These are phyloP conservation scores for Lepidochrysops patricia DNA, from an alignment of 2,888 invertebrate species.

Conservation along the genomic window DNA sequence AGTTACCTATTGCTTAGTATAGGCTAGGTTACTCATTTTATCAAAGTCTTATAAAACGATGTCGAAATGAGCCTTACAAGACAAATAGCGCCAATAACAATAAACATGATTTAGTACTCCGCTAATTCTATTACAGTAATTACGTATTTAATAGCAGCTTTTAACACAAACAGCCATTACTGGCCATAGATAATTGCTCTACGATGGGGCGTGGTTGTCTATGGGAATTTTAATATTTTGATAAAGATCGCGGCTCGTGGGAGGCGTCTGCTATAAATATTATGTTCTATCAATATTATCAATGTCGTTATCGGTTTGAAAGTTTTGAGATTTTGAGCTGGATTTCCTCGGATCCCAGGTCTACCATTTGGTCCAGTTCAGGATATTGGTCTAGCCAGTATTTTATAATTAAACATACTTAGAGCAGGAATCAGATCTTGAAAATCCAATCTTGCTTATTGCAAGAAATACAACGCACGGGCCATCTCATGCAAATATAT, in stretches of 20 bases:
- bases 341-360: too few relatives aligned
- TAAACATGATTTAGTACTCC: not conserved
- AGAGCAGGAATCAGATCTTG: too few relatives aligned
- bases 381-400: too few relatives aligned
- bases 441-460: too few relatives aligned
- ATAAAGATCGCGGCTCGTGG: constrained; percentile 58
- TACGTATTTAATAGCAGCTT: not conserved
- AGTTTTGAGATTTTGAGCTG: not conserved
- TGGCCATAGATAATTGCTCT: constrained; percentile 28
- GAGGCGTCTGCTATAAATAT: constrained; percentile 18
- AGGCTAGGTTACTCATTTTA: too few relatives aligned
- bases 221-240: constrained; percentile 53
- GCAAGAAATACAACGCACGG: too few relatives aligned
- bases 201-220: constrained; percentile 51
- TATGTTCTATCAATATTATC: not conserved
- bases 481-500: too few relatives aligned
- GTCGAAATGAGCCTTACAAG: not conserved
- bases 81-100: not conserved
- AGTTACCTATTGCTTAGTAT: too few relatives aligned
- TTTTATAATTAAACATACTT: too few relatives aligned
- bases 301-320: not conserved
- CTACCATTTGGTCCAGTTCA: too few relatives aligned
- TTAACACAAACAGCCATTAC: constrained; percentile 11
- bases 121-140: constrained; percentile 7
- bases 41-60: too few relatives aligned